These are phyloP conservation scores for Parus major DNA, from an alignment of 2,113 vertebrate genomes.

Conservation along the genomic window DNA sequence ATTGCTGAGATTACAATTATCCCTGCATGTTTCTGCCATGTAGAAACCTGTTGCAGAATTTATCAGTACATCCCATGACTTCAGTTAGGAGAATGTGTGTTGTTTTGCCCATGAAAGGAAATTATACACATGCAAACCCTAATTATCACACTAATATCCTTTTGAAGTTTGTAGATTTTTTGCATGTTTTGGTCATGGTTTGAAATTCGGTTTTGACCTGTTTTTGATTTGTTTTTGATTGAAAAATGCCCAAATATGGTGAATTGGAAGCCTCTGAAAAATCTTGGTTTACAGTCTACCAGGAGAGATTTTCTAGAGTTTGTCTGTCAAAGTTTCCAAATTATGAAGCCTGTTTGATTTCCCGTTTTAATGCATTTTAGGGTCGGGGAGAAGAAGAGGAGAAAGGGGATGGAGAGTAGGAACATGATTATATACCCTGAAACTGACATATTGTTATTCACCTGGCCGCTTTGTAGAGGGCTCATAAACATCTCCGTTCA, in stretches of 20 bases:
- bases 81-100: neutral
- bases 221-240: neutral
- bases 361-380: neutral
- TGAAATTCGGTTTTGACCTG: neutral
- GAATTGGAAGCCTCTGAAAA: neutral
- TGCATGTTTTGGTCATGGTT: neutral
- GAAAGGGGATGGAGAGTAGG: neutral
- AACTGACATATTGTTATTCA: neutral
- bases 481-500: neutral
- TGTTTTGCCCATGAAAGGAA: neutral
- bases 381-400: neutral
- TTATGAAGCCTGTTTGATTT: neutral
- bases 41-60: neutral
- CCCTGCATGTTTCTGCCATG: accelerated
- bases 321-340: neutral
- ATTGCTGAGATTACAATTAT: neutral
- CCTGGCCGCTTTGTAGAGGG: neutral
- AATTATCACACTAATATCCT: neutral
- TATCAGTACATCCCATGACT: neutral
- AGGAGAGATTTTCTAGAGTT: neutral
- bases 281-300: neutral
- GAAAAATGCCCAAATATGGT: neutral
- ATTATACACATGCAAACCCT: neutral
- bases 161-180: neutral
- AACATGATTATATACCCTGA: neutral